phyloP scores from a whole-genome alignment of 1,140 invertebrate species.

The Agrilus planipennis region DNA sequence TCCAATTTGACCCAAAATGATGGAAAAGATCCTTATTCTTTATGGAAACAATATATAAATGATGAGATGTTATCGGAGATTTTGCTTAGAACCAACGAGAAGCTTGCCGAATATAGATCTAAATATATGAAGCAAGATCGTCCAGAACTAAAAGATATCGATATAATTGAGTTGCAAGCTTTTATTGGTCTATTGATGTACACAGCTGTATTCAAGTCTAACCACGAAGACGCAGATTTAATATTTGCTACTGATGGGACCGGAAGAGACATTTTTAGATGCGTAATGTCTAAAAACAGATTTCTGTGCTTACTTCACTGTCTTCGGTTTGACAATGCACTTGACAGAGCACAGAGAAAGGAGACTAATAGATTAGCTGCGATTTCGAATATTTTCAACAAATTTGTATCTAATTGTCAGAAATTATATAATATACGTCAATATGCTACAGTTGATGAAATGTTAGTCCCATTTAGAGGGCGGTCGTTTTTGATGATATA shows the following conservation, averaged over 20 bases:
- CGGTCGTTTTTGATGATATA: constrained; percentile 32
- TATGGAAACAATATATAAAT: not conserved
- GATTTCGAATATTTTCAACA: constrained; percentile 7
- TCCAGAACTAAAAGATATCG: not conserved
- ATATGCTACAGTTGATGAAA: constrained; percentile 29
- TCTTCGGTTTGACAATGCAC: constrained; percentile 21
- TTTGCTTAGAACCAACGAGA: not conserved
- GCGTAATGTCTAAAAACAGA: constrained; percentile 17
- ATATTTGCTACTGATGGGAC: constrained; percentile 25
- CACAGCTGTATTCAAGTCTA: constrained; percentile 16
- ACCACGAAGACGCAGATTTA: constrained; percentile 14
- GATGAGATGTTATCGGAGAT: not conserved
- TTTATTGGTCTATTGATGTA: constrained; percentile 7
- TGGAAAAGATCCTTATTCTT: not conserved
- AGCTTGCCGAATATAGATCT: not conserved
- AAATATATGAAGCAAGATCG: not conserved
- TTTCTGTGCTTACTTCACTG: constrained; percentile 16
- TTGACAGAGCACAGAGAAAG: not conserved
- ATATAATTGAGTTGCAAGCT: constrained; percentile 6
- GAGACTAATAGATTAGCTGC: not conserved
- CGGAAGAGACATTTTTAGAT: constrained; percentile 21
- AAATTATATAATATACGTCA: constrained; percentile 16
- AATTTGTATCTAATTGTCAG: constrained; percentile 19
- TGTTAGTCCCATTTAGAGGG: constrained; percentile 33
- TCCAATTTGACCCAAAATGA: not conserved